These are phyloP conservation scores for Streblospio benedicti DNA, from an alignment of 1,140 invertebrate genomes.

Conservation along the genomic window DNA sequence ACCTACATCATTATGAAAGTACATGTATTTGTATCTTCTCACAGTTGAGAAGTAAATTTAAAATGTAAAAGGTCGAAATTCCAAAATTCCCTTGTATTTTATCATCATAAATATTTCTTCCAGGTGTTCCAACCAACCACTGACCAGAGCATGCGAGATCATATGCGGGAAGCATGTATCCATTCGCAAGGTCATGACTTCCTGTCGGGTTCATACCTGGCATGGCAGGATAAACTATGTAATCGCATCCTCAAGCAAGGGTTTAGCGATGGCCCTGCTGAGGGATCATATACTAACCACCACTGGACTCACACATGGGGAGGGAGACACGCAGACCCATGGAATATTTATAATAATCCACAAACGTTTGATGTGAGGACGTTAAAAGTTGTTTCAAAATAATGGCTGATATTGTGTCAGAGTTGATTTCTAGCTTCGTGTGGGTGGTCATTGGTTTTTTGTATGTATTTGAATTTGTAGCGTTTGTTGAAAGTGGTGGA, in stretches of 20 bases:
- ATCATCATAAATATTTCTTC: neutral
- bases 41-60: no score
- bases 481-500: no score
- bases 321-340: neutral
- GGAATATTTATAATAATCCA: neutral
- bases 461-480: no score
- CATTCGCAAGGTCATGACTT: slow-evolving; percentile 25
- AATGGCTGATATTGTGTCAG: no score
- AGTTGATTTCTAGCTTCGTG: no score
- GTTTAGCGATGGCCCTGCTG: slow-evolving; percentile 17
- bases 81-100: neutral
- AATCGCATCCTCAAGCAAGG: neutral
- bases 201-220: slow-evolving; percentile 14
- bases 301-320: slow-evolving; percentile 41
- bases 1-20: no score
- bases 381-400: no score
- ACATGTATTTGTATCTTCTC: no score
- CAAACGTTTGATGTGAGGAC: no score
- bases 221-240: slow-evolving; percentile 2
- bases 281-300: slow-evolving; percentile 34
- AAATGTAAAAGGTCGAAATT: neutral
- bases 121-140: slow-evolving; percentile 9
- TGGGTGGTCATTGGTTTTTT: no score
- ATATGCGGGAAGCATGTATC: neutral
- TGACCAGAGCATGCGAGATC: slow-evolving; percentile 14